phyloP scores from a whole-genome alignment of 2,888 invertebrate species.

The Kryphioiulus occultus region DNA sequence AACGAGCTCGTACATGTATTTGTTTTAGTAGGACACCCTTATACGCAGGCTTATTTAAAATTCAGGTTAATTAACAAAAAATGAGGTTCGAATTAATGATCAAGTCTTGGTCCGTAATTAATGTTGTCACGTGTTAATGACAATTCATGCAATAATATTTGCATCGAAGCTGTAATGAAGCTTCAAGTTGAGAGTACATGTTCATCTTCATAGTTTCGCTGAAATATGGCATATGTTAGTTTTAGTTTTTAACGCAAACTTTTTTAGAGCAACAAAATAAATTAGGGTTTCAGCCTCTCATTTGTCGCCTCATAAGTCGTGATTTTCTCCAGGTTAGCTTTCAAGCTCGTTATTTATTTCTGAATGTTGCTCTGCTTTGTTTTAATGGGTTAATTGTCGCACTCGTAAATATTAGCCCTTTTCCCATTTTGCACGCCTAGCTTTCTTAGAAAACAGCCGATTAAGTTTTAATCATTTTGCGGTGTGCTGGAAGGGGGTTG shows the following conservation, averaged over 20 bases:
- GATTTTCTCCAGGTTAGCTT: not conserved
- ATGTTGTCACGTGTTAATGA: too few relatives aligned
- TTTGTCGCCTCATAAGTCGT: not conserved
- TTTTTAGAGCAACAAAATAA: not conserved
- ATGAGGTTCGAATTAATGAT: too few relatives aligned
- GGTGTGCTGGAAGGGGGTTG: conserved; percentile 14
- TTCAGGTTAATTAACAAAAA: too few relatives aligned
- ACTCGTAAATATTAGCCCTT: not conserved
- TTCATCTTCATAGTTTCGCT: too few relatives aligned
- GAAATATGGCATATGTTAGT: too few relatives aligned
- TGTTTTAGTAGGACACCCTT: too few relatives aligned
- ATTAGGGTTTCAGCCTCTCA: not conserved
- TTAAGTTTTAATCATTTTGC: conserved; percentile 26
- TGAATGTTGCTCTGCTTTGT: not conserved
- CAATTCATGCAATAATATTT: too few relatives aligned
- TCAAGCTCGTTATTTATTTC: not conserved
- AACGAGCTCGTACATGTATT: too few relatives aligned
- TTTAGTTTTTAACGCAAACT: not conserved
- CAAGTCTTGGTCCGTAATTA: too few relatives aligned
- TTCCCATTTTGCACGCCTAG: not conserved
- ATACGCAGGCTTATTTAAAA: too few relatives aligned
- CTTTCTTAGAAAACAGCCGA: conserved; percentile 16
- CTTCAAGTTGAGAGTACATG: too few relatives aligned
- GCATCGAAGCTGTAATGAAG: too few relatives aligned
- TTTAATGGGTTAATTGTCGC: conserved; percentile 1